Evolutionary conservation across 2,888 invertebrate genomes (phyloP), one percentile per base, ranked within the genome.

Genomic region (Chymomyza caudatula): DNA sequence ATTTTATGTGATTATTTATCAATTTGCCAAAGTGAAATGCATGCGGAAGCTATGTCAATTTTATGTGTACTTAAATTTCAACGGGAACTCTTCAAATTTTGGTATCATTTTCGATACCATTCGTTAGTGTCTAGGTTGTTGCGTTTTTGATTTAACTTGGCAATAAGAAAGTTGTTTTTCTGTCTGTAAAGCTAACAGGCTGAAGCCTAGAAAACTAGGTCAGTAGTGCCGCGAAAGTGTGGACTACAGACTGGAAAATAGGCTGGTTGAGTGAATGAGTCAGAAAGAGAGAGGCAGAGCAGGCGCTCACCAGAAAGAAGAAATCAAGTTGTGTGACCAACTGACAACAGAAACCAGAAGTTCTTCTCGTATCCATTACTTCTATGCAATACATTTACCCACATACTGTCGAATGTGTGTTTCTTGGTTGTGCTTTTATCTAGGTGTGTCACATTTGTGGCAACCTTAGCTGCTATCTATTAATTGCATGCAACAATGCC

Each of bases 141-240:
- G 5, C 8, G 2, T 11, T 37, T 37, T 37, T 8, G 29, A 37
- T 37, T 37, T 11, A 1, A 11, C 11, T 29, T 29, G 20, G 60
- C 70, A 19, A 59, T 71, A 74, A 71, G 71, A 74, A 74, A 74
- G 69, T 74, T 69, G 70, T 63, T 29, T 49, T 51, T 23, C 47
- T 43, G 47, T 51, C 56, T 20, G n/a, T n/a, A n/a, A n/a, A 58
- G 23, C 67, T 69, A 65, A n/a, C n/a, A n/a, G 74, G 73, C 74
- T 47, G 54, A 65, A 55, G 76, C 73, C 74, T 77, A 77, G 74
- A 60, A 76, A 78, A 78, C 79, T 78, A 65, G 78, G 82, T 82
- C 85, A 82, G 43, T 15, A 47, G 44, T 47, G 44, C n/a, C 44
- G 44, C 44, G 44, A 47, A 47, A 47, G 44, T 47, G 44, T 47